Evolutionary conservation across 2,797 vertebrate species (phyloP).

Genomic region (Ammospiza maritima): DNA sequence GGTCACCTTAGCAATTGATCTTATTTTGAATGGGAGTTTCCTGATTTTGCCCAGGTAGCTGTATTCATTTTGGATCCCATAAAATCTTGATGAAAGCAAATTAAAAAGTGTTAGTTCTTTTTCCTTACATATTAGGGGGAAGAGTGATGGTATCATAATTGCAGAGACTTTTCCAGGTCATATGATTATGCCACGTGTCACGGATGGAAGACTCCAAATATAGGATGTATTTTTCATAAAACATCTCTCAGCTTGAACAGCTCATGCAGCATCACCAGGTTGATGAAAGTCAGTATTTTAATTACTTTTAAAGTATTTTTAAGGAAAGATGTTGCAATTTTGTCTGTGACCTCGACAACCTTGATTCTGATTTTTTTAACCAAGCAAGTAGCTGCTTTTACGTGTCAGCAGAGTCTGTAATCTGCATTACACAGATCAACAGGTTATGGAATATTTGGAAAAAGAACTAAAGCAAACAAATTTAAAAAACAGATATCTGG

Average conservation of each 20-base stretch:
- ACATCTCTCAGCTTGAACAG: neutral
- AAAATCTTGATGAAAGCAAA: neutral
- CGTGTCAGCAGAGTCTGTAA: neutral
- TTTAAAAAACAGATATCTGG: neutral
- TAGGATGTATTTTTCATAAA: neutral
- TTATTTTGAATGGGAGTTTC: neutral
- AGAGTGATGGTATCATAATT: neutral
- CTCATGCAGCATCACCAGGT: neutral
- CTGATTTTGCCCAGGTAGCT: neutral
- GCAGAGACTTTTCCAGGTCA: neutral
- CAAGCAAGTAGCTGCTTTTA: neutral
- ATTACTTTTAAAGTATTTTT: neutral
- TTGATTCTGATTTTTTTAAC: neutral
- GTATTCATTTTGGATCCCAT: neutral
- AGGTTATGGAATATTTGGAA: neutral
- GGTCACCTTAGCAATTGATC: neutral
- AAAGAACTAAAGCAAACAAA: neutral
- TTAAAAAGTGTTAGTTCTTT: neutral
- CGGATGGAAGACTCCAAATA: neutral
- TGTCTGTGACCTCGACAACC: neutral
- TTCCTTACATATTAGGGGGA: neutral
- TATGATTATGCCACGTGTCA: neutral
- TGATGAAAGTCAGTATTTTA: neutral
- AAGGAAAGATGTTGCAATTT: neutral
- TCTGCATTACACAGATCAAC: neutral